Base-by-base conservation (phyloP, 2,797 vertebrate species). In the Periparus ater region DNA sequence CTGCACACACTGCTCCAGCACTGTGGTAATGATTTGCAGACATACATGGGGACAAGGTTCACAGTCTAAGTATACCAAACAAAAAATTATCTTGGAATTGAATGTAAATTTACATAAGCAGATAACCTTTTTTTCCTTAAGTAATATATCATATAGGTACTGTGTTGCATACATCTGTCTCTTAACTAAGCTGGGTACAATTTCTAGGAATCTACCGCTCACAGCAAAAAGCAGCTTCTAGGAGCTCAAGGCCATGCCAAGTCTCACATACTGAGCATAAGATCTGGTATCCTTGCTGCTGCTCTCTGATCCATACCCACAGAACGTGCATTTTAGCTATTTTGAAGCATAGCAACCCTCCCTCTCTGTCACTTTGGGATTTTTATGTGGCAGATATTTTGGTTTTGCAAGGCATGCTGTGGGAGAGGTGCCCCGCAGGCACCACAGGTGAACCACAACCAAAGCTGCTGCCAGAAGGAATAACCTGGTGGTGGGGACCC, bases 11-110 rank as follows among this genome's bases (percentile, higher is more conserved):
- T 11, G 62, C 71, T 82, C 77, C 63, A 61, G 42, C 72, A 70
- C 29, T 1, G 11, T 17, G 81, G 72, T 89, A 95, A 92, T 83
- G 74, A 95, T 94, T 95, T 95, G 90, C 91, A 96, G 85, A 87
- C 57, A 32, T 6, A 54, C 12, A 48, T 42, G 74, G 85, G 78
- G 68, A 85, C 67, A 95, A 72, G 61, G 91, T 83, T 79, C 91
- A 82, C 75, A 68, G 83, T 42, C 82, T 62, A 67, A 34, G 50
- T 61, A 54, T 66, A 45, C 83, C 54, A 86, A 94, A 84, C 42
- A 92, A 81, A 92, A 87, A 80, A 61, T 23, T 50, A 87, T 62
- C 75, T 85, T 68, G 38, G 23, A n/a, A 83, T 77, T 76, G 45
- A 79, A 83, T 72, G 81, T 51, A 96, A 93, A 93, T 85, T 92